Percentiles rank a stretch among this genome's conserved stretches.
These are phyloP conservation scores for Aphrocallistes beatrix DNA, from an alignment of 37 sponge, comb jelly and placozoan genomes.

Conservation along the genomic window DNA sequence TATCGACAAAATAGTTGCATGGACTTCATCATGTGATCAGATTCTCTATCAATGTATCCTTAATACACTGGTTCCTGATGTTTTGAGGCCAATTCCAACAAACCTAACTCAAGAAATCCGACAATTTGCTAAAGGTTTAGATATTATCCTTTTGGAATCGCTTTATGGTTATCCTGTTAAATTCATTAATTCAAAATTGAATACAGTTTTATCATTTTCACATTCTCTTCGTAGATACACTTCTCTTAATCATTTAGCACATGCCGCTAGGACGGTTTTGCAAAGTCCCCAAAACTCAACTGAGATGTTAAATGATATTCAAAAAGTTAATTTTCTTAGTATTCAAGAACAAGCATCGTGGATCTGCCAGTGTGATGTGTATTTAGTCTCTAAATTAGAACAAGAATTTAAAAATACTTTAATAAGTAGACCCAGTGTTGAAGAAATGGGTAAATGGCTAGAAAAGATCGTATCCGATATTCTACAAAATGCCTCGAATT, in stretches of 20 bases:
- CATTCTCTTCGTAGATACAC: conserved; percentile 97
- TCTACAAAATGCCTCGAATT: conserved; percentile 47
- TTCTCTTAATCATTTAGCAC: conserved; percentile 95
- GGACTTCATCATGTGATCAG: conserved; percentile 54
- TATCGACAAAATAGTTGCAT: not conserved
- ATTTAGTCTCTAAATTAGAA: conserved; percentile 60
- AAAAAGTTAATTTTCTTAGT: conserved; percentile 91
- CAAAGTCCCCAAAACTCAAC: conserved; percentile 86
- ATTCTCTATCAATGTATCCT: conserved; percentile 90
- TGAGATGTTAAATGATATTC: conserved; percentile 90
- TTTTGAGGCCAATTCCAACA: conserved; percentile 87
- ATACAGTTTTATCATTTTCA: conserved; percentile 81
- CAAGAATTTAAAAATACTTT: conserved; percentile 85
- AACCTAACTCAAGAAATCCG: conserved; percentile 88
- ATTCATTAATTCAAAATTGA: conserved; percentile 62
- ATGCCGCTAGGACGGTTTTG: conserved; percentile 94
- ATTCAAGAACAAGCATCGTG: conserved; percentile 99
- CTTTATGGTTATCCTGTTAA: conserved; percentile 55
- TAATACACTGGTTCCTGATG: conserved; percentile 78
- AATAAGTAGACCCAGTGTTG: conserved; percentile 42
- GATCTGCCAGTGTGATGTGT: conserved; percentile 98
- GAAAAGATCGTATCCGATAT: conserved; percentile 65
- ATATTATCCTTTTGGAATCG: conserved; percentile 51
- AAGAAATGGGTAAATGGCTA: conserved; percentile 92
- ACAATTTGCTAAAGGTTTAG: conserved; percentile 95